phyloP scores from a whole-genome alignment of 2,797 vertebrate species.

The Fistularia commersonii region DNA sequence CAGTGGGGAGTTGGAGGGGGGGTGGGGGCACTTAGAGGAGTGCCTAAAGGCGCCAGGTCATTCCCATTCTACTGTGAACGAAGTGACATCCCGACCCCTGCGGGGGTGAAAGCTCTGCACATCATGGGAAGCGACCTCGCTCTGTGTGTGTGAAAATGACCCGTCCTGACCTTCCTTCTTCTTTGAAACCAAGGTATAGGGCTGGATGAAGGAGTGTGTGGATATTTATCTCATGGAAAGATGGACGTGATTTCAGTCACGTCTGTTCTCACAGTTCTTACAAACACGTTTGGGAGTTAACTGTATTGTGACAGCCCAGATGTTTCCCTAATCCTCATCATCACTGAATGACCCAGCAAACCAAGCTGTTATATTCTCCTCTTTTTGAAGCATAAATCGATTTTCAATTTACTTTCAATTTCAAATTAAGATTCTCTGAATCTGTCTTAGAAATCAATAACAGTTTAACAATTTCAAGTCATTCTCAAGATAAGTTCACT shows the following conservation, averaged over 20 bases:
- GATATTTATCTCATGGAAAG: constrained; percentile 22
- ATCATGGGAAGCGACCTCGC: constrained; percentile 63
- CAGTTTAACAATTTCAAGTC: no score
- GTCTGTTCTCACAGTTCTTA: constrained; percentile 50
- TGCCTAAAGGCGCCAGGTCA: constrained; percentile 40
- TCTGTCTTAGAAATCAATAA: no score
- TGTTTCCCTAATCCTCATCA: constrained; percentile 37
- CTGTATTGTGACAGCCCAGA: constrained; percentile 32
- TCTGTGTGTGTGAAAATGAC: constrained; percentile 45
- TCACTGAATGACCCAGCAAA: constrained; percentile 8
- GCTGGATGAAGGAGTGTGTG: constrained; percentile 20
- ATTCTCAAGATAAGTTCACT: no score
- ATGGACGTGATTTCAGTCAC: constrained; percentile 43
- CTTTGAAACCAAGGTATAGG: constrained; percentile 55
- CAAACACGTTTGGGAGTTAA: constrained; percentile 36
- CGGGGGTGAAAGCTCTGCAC: constrained; percentile 51
- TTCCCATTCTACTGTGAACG: constrained; percentile 72
- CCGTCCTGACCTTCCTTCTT: constrained; percentile 10
- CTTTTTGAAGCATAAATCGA: neutral
- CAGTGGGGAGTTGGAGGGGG: constrained; percentile 45
- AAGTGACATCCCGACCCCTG: constrained; percentile 67
- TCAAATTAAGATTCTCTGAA: no score
- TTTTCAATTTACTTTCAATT: no score
- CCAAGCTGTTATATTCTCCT: constrained; percentile 6
- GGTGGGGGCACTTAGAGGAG: constrained; percentile 26